Conservation (phyloP, 2,113 vertebrate genomes). For the Amblyornis subalaris region DNA sequence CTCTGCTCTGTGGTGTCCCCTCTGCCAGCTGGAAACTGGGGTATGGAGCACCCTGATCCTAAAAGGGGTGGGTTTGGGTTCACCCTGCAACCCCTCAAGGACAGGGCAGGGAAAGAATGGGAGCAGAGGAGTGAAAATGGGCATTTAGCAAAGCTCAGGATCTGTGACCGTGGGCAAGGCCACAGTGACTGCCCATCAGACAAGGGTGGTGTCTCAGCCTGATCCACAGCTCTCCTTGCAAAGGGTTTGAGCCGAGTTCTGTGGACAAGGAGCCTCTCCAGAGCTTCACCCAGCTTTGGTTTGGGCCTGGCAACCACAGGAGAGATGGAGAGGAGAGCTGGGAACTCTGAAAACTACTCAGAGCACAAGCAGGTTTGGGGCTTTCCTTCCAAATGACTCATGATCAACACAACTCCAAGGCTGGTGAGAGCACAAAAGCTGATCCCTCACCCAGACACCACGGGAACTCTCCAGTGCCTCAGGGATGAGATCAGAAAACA, state of each 20-base stretch:
- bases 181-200: rapidly evolving
- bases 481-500: neutral
- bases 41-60: neutral
- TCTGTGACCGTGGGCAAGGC: neutral
- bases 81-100: neutral
- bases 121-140: neutral
- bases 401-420: neutral
- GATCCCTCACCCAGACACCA: neutral
- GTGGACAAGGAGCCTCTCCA: neutral
- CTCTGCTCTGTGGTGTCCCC: neutral
- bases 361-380: neutral
- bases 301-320: neutral
- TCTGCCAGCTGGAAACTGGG: neutral
- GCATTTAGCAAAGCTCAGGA: neutral
- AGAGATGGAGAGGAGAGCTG: neutral
- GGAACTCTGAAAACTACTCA: neutral
- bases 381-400: neutral
- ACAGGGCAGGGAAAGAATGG: rapidly evolving
- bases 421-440: neutral
- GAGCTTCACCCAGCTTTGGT: neutral
- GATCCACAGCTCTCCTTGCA: neutral
- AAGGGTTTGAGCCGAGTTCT: neutral
- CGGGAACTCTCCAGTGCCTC: neutral
- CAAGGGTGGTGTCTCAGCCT: rapidly evolving
- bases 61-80: neutral